phyloP scores from a whole-genome alignment of 2,888 invertebrate genomes.

The Sepiola atlantica region DNA sequence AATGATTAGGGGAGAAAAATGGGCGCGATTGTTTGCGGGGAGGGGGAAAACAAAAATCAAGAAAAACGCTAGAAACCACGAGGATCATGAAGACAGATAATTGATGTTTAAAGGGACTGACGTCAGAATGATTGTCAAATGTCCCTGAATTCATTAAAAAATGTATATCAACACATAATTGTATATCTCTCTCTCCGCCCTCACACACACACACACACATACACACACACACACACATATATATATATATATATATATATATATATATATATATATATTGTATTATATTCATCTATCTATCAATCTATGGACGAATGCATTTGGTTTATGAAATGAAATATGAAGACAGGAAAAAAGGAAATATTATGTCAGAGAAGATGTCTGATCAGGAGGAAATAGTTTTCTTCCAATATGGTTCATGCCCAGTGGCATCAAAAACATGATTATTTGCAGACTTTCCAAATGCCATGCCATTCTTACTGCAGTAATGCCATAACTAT shows the following conservation, averaged over 20 bases:
- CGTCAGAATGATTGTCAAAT: neutral
- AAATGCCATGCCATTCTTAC: neutral
- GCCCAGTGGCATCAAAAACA: neutral
- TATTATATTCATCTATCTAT: neutral
- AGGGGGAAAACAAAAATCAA: neutral
- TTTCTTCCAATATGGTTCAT: neutral
- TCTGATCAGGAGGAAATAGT: neutral
- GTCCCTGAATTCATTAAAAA: neutral
- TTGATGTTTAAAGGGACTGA: constrained; percentile 9
- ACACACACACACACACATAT: no score
- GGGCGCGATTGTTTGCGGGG: neutral
- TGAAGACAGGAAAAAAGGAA: neutral
- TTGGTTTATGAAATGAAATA: neutral
- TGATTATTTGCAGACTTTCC: neutral
- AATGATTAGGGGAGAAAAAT: neutral
- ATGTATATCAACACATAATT: neutral
- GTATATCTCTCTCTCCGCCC: neutral
- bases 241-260: neutral
- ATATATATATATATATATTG: neutral
- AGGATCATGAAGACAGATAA: neutral
- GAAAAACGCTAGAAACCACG: neutral
- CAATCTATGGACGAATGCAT: neutral
- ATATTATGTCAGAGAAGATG: neutral
- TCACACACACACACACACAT: no score
- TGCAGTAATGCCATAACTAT: neutral